These are phyloP conservation scores for Asteroscopus sphinx DNA, from an alignment of 2,888 invertebrate genomes.

Conservation along the genomic window DNA sequence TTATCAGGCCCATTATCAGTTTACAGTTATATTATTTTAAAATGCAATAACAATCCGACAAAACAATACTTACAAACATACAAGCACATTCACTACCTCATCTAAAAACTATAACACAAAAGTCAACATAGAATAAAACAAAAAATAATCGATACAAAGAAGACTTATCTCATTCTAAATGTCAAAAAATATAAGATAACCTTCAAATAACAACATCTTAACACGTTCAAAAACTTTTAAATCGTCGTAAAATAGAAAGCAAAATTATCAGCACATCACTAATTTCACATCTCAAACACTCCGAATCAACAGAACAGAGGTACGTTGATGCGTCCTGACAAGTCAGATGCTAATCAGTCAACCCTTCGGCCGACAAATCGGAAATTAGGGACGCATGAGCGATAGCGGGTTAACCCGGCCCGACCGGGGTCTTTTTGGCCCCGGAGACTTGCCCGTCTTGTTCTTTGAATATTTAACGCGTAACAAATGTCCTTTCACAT, in stretches of 20 bases:
- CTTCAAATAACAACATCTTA: no score
- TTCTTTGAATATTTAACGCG: constrained; percentile 88
- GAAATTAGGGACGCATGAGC: constrained; percentile 88
- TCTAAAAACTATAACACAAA: no score
- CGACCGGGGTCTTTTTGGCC: constrained; percentile 74
- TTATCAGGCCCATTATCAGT: no score
- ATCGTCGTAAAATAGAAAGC: neutral
- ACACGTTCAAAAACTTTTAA: constrained; percentile 1
- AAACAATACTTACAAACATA: no score
- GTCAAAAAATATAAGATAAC: no score
- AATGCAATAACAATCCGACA: no score
- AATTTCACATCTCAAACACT: constrained; percentile 69
- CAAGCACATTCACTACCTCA: no score
- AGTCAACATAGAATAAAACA: no score
- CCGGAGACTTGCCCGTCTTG: constrained; percentile 80
- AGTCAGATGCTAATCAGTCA: constrained; percentile 89
- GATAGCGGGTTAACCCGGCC: constrained; percentile 84
- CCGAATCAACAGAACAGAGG: constrained; percentile 76
- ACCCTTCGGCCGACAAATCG: constrained; percentile 89
- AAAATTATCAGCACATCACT: constrained; percentile 43
- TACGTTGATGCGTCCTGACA: constrained; percentile 81
- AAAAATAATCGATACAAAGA: no score
- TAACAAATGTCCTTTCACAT: constrained; percentile 77
- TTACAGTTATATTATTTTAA: no score
- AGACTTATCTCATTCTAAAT: no score